These are phyloP conservation scores for Alaudala cheleensis DNA, from an alignment of 2,113 vertebrate species.

Conservation along the genomic window DNA sequence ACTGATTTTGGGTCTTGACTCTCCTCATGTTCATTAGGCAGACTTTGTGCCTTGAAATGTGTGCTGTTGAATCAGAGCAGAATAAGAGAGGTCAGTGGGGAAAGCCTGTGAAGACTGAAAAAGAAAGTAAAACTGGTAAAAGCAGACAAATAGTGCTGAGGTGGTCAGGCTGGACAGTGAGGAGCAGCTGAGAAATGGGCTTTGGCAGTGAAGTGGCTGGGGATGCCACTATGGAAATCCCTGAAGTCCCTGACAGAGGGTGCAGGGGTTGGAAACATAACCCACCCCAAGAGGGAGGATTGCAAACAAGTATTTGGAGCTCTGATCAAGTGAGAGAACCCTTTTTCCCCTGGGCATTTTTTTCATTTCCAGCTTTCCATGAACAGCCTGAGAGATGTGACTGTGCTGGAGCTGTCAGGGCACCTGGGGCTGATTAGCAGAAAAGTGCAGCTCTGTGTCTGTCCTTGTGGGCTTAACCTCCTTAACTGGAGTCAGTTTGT, in stretches of 20 bases:
- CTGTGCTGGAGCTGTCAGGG: background rate
- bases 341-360: background rate
- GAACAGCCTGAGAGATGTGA: background rate
- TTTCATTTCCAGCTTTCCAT: background rate
- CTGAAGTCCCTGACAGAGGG: background rate
- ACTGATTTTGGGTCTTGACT: background rate
- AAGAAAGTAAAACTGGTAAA: background rate
- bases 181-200: background rate
- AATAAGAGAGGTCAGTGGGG: background rate
- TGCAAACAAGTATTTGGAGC: background rate
- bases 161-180: background rate
- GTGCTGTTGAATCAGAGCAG: background rate
- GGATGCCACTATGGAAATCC: background rate
- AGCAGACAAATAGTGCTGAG: background rate
- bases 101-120: background rate
- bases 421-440: background rate
- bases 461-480: background rate
- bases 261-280: background rate
- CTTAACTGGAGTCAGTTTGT: background rate
- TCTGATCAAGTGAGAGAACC: background rate
- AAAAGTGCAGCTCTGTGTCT: background rate
- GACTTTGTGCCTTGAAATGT: background rate
- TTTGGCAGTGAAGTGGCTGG: background rate
- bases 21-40: background rate
- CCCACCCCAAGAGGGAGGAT: background rate